A percentile compares a stretch with the other conserved stretches of the same genome.
Conservation (phyloP, 1,140 invertebrate species). For the Stratiolaelaps scimitus region DNA sequence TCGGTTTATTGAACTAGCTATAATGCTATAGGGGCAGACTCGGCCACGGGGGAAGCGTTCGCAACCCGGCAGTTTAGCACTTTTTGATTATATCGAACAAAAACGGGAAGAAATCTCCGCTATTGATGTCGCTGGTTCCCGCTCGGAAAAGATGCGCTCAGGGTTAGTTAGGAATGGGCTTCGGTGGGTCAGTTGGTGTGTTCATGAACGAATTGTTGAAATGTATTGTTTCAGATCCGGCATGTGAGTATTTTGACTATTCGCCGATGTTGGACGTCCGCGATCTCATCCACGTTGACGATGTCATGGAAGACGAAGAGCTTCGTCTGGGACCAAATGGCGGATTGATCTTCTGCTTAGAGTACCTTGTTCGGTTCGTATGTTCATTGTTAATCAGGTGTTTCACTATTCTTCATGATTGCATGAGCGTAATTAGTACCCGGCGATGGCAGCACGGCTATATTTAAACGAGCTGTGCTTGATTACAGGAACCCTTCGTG, state of each 20-base stretch:
- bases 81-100: too few species aligned
- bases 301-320: conserved; percentile 91
- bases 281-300: conserved; percentile 84
- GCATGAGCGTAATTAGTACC: conserved; percentile 40
- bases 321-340: conserved; percentile 95
- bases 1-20: too few species aligned
- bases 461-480: conserved; percentile 44
- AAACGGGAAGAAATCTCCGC: too few species aligned
- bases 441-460: conserved; percentile 48
- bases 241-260: conserved; percentile 90
- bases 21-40: too few species aligned
- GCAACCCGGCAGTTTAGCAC: too few species aligned
- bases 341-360: conserved; percentile 89
- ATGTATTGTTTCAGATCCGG: conserved; percentile 54
- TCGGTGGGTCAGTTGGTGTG: too few species aligned
- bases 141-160: too few species aligned
- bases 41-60: too few species aligned
- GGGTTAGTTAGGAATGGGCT: too few species aligned
- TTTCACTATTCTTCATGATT: background rate
- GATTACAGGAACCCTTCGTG: conserved; percentile 49
- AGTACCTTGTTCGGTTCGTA: conserved; percentile 48
- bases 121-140: too few species aligned
- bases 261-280: conserved; percentile 71
- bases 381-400: background rate
- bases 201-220: too few species aligned